Percentiles rank a stretch among this genome's conserved stretches.
These are phyloP conservation scores for Pantala flavescens DNA, from an alignment of 1,140 invertebrate genomes.

Conservation along the genomic window DNA sequence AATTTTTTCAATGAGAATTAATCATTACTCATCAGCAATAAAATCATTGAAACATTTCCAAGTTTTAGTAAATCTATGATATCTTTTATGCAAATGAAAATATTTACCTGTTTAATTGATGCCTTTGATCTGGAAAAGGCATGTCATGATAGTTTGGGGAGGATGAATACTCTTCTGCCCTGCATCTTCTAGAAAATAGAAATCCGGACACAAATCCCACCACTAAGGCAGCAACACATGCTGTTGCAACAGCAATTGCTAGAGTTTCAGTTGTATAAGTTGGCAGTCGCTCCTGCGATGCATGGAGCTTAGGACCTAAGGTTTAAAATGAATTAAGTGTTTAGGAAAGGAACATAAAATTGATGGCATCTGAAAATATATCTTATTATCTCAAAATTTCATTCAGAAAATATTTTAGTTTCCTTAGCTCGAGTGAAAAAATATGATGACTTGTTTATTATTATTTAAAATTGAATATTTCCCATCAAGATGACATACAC, in stretches of 20 bases:
- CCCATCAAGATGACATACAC: too few species aligned
- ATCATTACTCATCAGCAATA: constrained; percentile 8
- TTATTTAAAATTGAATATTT: too few species aligned
- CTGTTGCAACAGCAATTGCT: constrained; percentile 63
- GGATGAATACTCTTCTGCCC: constrained; percentile 41
- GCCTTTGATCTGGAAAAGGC: constrained; percentile 57
- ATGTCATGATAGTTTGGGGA: constrained; percentile 50
- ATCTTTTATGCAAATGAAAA: background rate
- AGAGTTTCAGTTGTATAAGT: constrained; percentile 70
- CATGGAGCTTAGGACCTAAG: constrained; percentile 28
- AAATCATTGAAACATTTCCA: background rate
- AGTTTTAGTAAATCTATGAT: background rate
- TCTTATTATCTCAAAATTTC: too few species aligned
- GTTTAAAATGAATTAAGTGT: constrained; percentile 12
- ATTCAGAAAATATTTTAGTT: too few species aligned
- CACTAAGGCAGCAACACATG: constrained; percentile 65
- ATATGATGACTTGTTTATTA: too few species aligned
- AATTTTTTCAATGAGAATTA: constrained; percentile 14
- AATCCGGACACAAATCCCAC: constrained; percentile 74
- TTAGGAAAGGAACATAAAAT: too few species aligned
- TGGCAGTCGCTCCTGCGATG: constrained; percentile 42
- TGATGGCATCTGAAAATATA: too few species aligned
- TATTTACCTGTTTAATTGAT: constrained; percentile 43
- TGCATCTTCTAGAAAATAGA: constrained; percentile 65
- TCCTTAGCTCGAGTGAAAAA: too few species aligned